Evolutionary conservation across 1,140 invertebrate species (phyloP).

Genomic region (Pachypeltis micranthus): DNA sequence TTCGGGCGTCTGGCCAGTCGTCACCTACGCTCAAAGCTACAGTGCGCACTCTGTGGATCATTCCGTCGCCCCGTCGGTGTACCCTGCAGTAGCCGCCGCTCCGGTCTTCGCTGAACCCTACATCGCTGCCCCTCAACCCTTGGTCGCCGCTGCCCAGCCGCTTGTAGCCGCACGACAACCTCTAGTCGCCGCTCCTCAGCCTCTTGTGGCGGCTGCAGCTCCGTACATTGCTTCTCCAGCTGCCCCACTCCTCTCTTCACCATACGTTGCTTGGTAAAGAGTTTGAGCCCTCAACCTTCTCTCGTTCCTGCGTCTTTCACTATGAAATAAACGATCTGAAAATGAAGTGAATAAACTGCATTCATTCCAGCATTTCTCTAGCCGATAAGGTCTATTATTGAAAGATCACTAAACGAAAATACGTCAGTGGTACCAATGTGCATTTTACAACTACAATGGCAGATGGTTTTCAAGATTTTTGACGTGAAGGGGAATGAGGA

Average conservation of each 20-base stretch:
- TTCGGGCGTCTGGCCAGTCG: not conserved
- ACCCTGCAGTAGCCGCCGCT: not conserved
- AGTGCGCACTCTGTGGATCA: not conserved
- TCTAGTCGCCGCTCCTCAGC: not conserved
- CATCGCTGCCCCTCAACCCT: not conserved
- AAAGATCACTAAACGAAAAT: too few species aligned
- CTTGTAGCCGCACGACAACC: not conserved
- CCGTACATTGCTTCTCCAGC: not conserved
- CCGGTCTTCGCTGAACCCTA: not conserved
- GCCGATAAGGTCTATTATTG: too few species aligned
- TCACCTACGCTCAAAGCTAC: conserved; percentile 1
- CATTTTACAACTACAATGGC: too few species aligned
- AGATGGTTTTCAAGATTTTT: too few species aligned
- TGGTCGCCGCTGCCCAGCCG: not conserved
- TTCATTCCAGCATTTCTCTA: too few species aligned
- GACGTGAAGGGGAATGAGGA: too few species aligned
- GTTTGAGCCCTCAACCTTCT: not conserved
- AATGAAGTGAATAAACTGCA: too few species aligned
- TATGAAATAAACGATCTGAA: too few species aligned
- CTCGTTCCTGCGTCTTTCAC: too few species aligned
- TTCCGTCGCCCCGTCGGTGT: not conserved
- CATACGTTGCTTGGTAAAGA: not conserved
- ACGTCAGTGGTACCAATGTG: too few species aligned
- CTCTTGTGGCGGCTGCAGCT: not conserved
- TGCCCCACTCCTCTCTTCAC: not conserved